Evolutionary conservation across 2,888 invertebrate species (phyloP), one percentile per base, ranked within the genome.

Genomic region (Pimpla rufipes): DNA sequence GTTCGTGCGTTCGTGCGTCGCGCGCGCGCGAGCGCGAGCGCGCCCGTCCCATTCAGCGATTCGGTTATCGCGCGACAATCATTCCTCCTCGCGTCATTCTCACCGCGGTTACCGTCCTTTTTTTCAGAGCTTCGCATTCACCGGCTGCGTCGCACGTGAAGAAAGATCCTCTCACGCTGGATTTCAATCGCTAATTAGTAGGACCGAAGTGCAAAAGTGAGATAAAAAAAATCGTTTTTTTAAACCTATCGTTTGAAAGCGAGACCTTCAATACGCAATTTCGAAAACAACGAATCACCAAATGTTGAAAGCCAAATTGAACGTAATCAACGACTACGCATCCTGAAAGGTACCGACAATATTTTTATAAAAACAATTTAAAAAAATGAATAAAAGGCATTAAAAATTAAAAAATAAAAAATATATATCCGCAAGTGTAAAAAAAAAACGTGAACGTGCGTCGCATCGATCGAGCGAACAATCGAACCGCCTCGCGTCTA

Each of bases 1-100:
- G 10, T 47, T 70, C 76, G 18, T 29, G 3, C 66, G 67, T 52
- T n/a, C 55, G 55, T 57, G 42, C 55, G 29, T 66, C 37, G 29
- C n/a, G 29, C 29, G 29, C 29, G 2, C 29, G 29, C 29, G n/a
- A n/a, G n/a, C n/a, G n/a, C n/a, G n/a, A n/a, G n/a, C 18, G 52
- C 40, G 40, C 66, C 45, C 13, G 11, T 59, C 11, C 11, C n/a
- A 42, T 45, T 35, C 45, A 18, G 42, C 59, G 11, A 37, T 70
- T 29, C 45, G 11, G 35, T 29, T 57, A 57, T 57, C 67, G 21
- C 67, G 21, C 35, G 35, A 42, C 35, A 57, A 68, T 77, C 59
- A 57, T 57, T 29, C 21, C 52, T 21, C 29, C n/a, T n/a, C n/a
- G n/a, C 29, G 66, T 29, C 11, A 23, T 42, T 64, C n/a, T 42